Base-by-base conservation (phyloP, 2,113 vertebrate species). In the Oncorhynchus kisutch region DNA sequence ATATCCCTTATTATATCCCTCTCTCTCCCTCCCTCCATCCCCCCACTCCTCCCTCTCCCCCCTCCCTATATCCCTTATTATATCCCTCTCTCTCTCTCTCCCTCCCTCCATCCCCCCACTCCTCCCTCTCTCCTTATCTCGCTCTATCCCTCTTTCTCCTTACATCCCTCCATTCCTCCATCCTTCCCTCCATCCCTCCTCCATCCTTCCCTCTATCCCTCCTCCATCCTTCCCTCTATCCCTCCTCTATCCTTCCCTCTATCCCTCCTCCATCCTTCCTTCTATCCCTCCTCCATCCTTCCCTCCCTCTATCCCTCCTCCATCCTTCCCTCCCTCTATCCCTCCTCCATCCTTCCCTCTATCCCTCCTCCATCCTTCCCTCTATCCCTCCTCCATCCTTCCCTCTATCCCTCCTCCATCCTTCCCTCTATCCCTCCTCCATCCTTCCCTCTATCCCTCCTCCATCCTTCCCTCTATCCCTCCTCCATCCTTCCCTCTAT, bases 281-380 rank as follows among this genome's bases (percentile, higher is more conserved):
- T 0, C 25, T 27, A 3, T 27, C 27, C 27, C 27, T 0, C 0
- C 27, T 27, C 25, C 25, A 27, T 27, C 25, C 25, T 27, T 27
- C 2, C 25, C 1, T 16, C 20, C 59, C 57, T 34, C 25, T 67
- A 27, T 27, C 27, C 27, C 27, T 3, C 27, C 27, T 27, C 27
- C 27, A 3, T 27, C 27, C 27, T 3, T 27, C 27, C 27, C 3
- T 0, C 3, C 2, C 0, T 27, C 2, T 27, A 27, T 27, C 27
- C 3, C 27, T 4, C 4, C 68, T 77, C 64, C 51, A 65, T 60
- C 71, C 16, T 11, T 25, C 78, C 16, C 29, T 72, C 70, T 49
- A 24, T 75, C 14, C 27, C 27, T 3, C 67, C 27, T 27, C 34
- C n/a, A 13, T 18, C 12, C 48, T 3, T 66, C 14, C 45, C 24